These are phyloP conservation scores for Cyclargus thomasi DNA, from an alignment of 1,140 invertebrate species.

Conservation along the genomic window DNA sequence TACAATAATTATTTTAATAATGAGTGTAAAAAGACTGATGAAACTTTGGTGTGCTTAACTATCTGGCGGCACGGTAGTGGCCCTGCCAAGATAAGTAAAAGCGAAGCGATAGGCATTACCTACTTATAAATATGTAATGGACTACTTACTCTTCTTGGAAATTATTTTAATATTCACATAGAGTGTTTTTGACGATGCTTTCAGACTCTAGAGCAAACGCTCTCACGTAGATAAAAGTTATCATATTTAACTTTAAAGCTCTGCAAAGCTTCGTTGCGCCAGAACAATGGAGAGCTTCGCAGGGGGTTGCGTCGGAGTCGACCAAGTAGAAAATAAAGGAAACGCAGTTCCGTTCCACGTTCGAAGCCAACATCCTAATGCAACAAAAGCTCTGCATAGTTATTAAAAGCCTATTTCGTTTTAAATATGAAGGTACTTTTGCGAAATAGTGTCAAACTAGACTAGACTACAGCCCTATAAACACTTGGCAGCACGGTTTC, in stretches of 20 bases:
- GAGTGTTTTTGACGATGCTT: neutral
- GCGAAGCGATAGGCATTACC: too few species aligned
- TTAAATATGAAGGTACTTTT: conserved; percentile 11
- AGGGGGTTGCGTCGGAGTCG: conserved; percentile 36
- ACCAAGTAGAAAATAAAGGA: conserved; percentile 50
- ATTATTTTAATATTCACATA: too few species aligned
- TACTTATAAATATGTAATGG: too few species aligned
- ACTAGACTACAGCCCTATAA: neutral
- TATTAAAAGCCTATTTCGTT: conserved; percentile 14
- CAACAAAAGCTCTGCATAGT: conserved; percentile 13
- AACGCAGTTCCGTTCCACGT: conserved; percentile 51
- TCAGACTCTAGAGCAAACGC: neutral
- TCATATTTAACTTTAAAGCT: neutral
- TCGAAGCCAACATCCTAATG: conserved; percentile 26
- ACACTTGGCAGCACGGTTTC: too few species aligned
- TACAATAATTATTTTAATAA: too few species aligned
- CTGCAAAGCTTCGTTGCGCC: conserved; percentile 22
- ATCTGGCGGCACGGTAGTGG: too few species aligned
- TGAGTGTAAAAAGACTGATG: too few species aligned
- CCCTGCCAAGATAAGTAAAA: too few species aligned
- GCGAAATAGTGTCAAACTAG: neutral
- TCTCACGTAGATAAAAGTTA: neutral
- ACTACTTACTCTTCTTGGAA: too few species aligned
- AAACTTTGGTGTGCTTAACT: too few species aligned
- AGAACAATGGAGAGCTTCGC: conserved; percentile 38